Evolutionary conservation across 2,113 vertebrate genomes (phyloP).

Genomic region (Hirundichthys speculiger): DNA sequence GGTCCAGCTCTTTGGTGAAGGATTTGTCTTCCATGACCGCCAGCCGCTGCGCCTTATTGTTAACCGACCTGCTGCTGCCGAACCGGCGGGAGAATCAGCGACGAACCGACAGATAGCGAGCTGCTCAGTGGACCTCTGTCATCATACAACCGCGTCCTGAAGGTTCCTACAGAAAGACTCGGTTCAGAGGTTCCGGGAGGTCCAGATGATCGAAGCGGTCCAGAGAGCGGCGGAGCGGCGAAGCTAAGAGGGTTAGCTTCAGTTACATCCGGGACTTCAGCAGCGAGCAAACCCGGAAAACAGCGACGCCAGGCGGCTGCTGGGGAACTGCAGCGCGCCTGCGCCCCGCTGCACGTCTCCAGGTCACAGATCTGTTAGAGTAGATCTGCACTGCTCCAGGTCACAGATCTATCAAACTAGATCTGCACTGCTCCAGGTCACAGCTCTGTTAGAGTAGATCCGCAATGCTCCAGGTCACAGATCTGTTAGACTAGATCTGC

Average conservation of each 20-base stretch:
- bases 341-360: too few relatives aligned
- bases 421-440: too few relatives aligned
- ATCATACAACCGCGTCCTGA: constrained; percentile 1
- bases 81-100: constrained; percentile 51
- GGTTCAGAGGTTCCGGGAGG: constrained; percentile 10
- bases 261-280: constrained; percentile 57
- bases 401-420: too few relatives aligned
- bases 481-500: too few relatives aligned
- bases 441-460: too few relatives aligned
- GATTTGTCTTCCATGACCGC: constrained; percentile 82
- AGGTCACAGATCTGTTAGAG: too few relatives aligned
- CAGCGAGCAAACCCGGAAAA: not conserved
- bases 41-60: not conserved
- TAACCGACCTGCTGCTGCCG: constrained; percentile 60
- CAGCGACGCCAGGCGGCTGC: constrained; percentile 44
- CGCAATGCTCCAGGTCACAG: too few relatives aligned
- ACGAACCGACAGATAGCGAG: constrained; percentile 38
- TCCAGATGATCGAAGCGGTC: constrained; percentile 57
- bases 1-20: constrained; percentile 83
- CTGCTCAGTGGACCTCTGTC: constrained; percentile 15
- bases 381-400: too few relatives aligned
- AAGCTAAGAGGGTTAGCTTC: constrained; percentile 73
- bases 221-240: constrained; percentile 60
- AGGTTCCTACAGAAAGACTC: constrained; percentile 23
- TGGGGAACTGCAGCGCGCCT: too few relatives aligned